Conservation (phyloP, 2,797 vertebrate genomes). For the Limosa lapponica region DNA sequence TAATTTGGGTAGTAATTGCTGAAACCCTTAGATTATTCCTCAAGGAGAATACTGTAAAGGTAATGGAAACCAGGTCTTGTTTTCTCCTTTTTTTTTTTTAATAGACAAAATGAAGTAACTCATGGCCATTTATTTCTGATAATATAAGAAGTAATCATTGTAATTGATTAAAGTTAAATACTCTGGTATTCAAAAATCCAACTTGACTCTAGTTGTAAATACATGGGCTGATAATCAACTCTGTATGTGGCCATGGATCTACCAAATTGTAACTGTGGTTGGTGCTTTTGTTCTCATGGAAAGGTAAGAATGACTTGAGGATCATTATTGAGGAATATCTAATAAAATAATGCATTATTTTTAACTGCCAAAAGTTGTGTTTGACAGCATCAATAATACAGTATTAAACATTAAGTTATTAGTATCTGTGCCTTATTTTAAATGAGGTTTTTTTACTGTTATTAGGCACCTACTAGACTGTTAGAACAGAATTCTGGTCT, state of each 20-base stretch:
- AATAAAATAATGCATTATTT: slow-evolving; percentile 2
- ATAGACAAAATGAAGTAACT: not conserved
- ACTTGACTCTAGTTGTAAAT: not conserved
- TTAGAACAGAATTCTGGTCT: not conserved
- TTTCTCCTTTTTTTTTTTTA: not conserved
- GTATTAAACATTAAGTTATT: slow-evolving; percentile 25
- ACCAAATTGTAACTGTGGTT: not conserved
- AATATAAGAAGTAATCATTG: not conserved
- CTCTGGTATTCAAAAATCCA: not conserved
- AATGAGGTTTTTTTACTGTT: not conserved
- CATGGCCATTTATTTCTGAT: not conserved
- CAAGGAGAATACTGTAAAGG: not conserved
- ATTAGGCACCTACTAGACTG: slow-evolving; percentile 8
- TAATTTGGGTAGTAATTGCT: not conserved
- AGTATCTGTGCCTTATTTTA: slow-evolving; percentile 51
- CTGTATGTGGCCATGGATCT: not conserved
- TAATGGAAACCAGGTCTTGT: not conserved
- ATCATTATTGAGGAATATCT: not conserved
- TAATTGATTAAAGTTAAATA: not conserved
- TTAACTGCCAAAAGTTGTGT: slow-evolving; percentile 39
- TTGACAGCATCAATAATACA: slow-evolving; percentile 21
- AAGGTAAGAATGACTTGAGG: slow-evolving; percentile 3
- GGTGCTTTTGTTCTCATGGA: not conserved
- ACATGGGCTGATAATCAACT: not conserved
- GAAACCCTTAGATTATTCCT: not conserved